Conservation (phyloP, 2,113 vertebrate genomes). For the Phainopepla nitens region DNA sequence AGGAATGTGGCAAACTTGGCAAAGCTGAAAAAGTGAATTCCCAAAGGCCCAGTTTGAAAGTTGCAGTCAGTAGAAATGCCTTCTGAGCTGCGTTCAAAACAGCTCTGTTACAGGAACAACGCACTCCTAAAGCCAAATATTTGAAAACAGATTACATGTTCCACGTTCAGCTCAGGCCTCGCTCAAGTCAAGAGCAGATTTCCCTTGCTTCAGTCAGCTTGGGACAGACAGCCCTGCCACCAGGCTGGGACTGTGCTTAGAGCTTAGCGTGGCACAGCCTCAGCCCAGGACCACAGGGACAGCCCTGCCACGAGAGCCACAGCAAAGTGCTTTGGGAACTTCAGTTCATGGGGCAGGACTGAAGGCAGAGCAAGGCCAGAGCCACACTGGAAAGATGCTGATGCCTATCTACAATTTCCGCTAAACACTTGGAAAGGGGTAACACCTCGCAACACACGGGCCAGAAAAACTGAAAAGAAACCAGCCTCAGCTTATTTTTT, state of each 20-base stretch:
- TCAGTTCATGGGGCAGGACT: not conserved
- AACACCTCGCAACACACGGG: not conserved
- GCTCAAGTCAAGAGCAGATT: not conserved
- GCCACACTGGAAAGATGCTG: not conserved
- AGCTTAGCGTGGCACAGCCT: not conserved
- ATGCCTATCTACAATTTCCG: not conserved
- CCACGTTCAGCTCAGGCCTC: not conserved
- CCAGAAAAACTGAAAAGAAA: not conserved
- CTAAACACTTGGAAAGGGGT: not conserved
- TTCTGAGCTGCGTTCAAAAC: constrained; percentile 37
- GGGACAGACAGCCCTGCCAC: fast-evolving
- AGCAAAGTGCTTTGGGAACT: not conserved
- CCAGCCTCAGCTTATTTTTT: not conserved
- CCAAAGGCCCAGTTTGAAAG: not conserved
- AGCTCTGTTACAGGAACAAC: constrained; percentile 44
- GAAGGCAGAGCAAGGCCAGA: not conserved
- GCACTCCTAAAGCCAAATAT: not conserved
- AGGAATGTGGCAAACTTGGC: constrained; percentile 55
- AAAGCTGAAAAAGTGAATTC: constrained; percentile 20
- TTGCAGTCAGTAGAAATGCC: constrained; percentile 27
- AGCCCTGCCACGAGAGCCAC: fast-evolving
- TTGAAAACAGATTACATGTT: not conserved
- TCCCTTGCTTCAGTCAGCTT: not conserved
- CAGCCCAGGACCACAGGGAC: not conserved
- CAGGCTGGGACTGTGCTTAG: not conserved